Conservation (phyloP, 2,113 vertebrate species). For the Rafetus swinhoei region DNA sequence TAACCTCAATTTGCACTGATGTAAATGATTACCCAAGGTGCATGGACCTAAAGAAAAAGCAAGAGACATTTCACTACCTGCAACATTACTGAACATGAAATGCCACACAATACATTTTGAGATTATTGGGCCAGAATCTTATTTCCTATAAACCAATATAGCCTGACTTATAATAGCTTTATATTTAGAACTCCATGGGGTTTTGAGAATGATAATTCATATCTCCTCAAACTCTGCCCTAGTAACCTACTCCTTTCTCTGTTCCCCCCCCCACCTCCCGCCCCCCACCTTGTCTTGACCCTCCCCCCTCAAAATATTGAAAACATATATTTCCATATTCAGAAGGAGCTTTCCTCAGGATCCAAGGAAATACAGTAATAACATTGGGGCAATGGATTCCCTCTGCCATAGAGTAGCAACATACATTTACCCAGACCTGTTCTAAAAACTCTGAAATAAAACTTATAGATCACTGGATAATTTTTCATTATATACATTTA, state of each 20-base stretch:
- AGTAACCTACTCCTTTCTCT: background rate
- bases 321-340: background rate
- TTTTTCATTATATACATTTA: background rate
- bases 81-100: background rate
- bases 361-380: background rate
- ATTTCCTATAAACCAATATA: background rate
- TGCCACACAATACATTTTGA: background rate
- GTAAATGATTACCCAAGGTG: background rate
- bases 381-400: background rate
- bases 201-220: rapidly evolving
- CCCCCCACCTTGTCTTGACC: background rate
- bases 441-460: background rate
- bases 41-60: background rate
- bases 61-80: background rate
- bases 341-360: background rate
- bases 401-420: background rate
- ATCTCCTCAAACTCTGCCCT: background rate
- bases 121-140: background rate
- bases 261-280: too few species aligned
- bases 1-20: background rate
- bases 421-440: background rate
- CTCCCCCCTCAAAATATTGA: background rate
- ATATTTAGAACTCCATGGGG: background rate
- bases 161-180: background rate
- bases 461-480: background rate